A percentile compares a stretch with the other conserved stretches of the same genome.
Evolutionary conservation across 2,888 invertebrate species (phyloP).

Genomic region (Hirudinaria manillensis): DNA sequence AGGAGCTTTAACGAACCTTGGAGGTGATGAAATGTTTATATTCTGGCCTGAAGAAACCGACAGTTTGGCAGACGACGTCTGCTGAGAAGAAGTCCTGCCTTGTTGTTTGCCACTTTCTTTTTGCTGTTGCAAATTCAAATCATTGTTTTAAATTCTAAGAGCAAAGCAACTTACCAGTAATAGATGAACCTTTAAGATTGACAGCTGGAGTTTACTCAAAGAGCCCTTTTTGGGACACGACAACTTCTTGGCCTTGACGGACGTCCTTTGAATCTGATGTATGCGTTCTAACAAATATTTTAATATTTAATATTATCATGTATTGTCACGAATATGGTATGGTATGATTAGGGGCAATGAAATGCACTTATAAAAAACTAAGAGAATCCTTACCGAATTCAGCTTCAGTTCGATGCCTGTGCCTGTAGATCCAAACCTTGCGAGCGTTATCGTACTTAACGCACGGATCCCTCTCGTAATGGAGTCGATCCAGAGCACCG

Average conservation of each 20-base stretch:
- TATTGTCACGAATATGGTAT: background rate
- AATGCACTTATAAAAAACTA: background rate
- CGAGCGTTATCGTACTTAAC: conserved; percentile 85
- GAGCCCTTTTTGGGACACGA: conserved; percentile 48
- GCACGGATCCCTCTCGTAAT: conserved; percentile 83
- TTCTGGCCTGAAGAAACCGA: too few species aligned
- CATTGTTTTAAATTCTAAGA: background rate
- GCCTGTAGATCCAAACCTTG: conserved; percentile 92
- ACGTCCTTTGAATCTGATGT: conserved; percentile 55
- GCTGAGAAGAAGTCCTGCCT: too few species aligned
- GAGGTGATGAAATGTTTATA: too few species aligned
- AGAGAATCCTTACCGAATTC: conserved; percentile 60
- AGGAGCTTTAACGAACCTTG: too few species aligned
- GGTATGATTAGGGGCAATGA: background rate
- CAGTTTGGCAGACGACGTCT: too few species aligned
- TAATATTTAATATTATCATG: background rate
- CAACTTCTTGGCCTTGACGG: conserved; percentile 54
- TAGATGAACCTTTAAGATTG: conserved; percentile 8
- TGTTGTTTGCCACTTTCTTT: too few species aligned
- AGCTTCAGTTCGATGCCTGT: conserved; percentile 65
- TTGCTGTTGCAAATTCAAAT: background rate
- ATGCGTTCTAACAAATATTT: conserved; percentile 48
- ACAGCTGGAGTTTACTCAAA: conserved; percentile 42
- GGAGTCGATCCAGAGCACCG: conserved; percentile 80
- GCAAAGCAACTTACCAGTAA: too few species aligned